Evolutionary conservation across 2,888 invertebrate genomes (phyloP).

Genomic region (Drosophila rellima): DNA sequence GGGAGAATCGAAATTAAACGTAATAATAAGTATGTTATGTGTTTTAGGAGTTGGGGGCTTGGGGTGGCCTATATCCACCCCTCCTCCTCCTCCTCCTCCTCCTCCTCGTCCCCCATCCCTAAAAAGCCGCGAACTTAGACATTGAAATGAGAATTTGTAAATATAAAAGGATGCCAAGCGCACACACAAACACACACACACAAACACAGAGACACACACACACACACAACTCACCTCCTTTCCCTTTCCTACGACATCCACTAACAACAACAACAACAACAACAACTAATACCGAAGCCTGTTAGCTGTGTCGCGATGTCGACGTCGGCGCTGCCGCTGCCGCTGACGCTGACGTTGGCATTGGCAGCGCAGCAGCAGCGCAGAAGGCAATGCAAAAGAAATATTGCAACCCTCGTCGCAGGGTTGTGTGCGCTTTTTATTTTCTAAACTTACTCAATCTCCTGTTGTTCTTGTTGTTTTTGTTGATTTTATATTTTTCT

Average conservation of each 20-base stretch:
- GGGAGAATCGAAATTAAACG: slow-evolving; percentile 78
- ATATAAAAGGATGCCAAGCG: slow-evolving; percentile 80
- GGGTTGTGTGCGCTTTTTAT: slow-evolving; percentile 68
- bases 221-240: background rate
- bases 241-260: slow-evolving; percentile 60
- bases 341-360: slow-evolving; percentile 24
- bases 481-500: slow-evolving; percentile 17
- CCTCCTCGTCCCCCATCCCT: background rate
- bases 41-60: slow-evolving; percentile 4
- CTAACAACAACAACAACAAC: slow-evolving; percentile 82
- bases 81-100: background rate
- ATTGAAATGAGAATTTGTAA: slow-evolving; percentile 81
- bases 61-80: slow-evolving; percentile 17
- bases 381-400: slow-evolving; percentile 70
- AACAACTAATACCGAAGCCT: slow-evolving; percentile 68
- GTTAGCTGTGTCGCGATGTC: slow-evolving; percentile 43
- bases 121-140: slow-evolving; percentile 68
- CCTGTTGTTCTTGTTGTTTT: slow-evolving; percentile 36
- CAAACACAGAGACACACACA: slow-evolving; percentile 14
- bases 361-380: slow-evolving; percentile 12
- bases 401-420: slow-evolving; percentile 83
- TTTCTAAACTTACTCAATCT: slow-evolving; percentile 65
- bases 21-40: slow-evolving; percentile 84
- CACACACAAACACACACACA: slow-evolving; percentile 33
- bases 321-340: too few relatives aligned